Evolutionary conservation across 1,140 invertebrate genomes (phyloP), one percentile per base, ranked within the genome.

Genomic region (Drosophila sp.): DNA sequence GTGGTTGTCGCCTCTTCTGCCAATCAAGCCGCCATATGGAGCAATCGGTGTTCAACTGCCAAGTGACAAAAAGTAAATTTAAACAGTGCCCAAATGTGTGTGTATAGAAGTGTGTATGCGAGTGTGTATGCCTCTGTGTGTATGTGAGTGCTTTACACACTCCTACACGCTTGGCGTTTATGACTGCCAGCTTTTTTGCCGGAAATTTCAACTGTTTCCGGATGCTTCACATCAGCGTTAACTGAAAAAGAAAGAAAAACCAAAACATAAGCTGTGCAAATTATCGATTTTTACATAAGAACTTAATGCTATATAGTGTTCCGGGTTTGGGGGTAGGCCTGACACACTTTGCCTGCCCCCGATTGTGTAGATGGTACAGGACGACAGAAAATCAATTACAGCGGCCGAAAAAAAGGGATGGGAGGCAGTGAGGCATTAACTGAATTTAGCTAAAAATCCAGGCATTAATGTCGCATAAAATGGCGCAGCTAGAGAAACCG

Each of bases 141-240:
- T 45, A 6, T 32, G 38, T 54, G 25, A 63, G 40, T 58, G 64
- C 51, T 54, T 59, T 9, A 14, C n/a, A n/a, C n/a, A 14, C 21
- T 18, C 6, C 7, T 36, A 7, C 13, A 9, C 9, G 16, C 36
- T 2, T 34, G 9, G 14, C 18, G 59, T 43, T 43, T 69, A 18
- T 64, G 46, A 40, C 54, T 43, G 65, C 51, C 57, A 63, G 41
- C n/a, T 50, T 51, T 75, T 51, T 69, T 81, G 45, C 72, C 82
- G 82, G 82, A 87, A 59, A 82, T 87, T 79, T 87, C 83, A 87
- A 89, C 83, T 89, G 72, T 64, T 82, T 87, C 79, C 83, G 78
- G 58, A 64, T 63, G 64, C 45, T 40, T 51, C 14, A 11, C 7
- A 8, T 6, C 8, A 25, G 54, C 18, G 29, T 34, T 43, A 50